Evolutionary conservation across 2,888 invertebrate genomes (phyloP).

Genomic region (Chrysolina oricalcia): DNA sequence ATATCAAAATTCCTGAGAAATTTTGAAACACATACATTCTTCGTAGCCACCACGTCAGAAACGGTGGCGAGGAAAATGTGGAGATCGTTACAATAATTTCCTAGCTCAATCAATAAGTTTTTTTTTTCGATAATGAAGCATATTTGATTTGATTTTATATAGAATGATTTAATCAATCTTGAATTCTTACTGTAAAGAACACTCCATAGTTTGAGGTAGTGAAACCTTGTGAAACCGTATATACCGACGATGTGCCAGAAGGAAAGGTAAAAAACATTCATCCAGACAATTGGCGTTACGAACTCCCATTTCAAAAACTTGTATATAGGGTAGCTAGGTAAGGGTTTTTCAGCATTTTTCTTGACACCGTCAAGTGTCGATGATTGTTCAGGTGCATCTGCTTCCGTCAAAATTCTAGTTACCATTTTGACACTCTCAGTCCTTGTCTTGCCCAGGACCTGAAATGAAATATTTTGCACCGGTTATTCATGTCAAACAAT

Average conservation of each 20-base stretch:
- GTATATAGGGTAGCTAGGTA: constrained; percentile 49
- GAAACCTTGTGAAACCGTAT: constrained; percentile 46
- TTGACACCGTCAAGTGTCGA: background rate
- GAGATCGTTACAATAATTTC: too few species aligned
- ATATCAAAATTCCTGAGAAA: too few species aligned
- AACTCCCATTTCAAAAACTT: constrained; percentile 58
- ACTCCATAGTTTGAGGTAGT: constrained; percentile 35
- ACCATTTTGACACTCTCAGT: constrained; percentile 17
- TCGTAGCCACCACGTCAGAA: too few species aligned
- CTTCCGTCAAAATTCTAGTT: constrained; percentile 1
- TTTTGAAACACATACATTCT: too few species aligned
- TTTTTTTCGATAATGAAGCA: too few species aligned
- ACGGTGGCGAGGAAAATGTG: too few species aligned
- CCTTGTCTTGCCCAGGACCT: background rate
- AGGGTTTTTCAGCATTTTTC: constrained; percentile 24
- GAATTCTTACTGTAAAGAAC: constrained; percentile 57
- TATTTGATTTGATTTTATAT: too few species aligned
- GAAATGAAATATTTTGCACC: background rate
- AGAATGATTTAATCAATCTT: too few species aligned
- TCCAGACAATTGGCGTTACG: constrained; percentile 59
- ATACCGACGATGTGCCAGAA: constrained; percentile 54
- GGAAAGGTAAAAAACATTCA: constrained; percentile 54
- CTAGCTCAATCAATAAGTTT: too few species aligned
- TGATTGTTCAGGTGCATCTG: background rate
- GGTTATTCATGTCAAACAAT: too few species aligned